Percentiles rank a stretch among this genome's conserved stretches.
phyloP scores from a whole-genome alignment of 2,888 invertebrate species.

The Cephus pygmeus region DNA sequence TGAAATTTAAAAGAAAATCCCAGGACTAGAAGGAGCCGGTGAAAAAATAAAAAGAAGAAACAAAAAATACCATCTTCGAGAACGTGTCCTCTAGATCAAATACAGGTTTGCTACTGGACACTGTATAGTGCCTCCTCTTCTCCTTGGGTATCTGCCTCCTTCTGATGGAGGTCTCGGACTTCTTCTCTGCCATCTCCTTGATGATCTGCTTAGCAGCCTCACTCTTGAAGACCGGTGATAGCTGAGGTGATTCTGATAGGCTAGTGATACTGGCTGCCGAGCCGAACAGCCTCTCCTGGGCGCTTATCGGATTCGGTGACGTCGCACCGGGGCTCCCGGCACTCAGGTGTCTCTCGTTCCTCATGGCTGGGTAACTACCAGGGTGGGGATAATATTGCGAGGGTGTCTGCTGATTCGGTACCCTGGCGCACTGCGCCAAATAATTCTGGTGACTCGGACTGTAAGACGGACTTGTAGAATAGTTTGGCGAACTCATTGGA shows the following conservation, averaged over 20 bases:
- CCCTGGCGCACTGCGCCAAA: conserved; percentile 24
- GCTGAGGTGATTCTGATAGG: conserved; percentile 67
- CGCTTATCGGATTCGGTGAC: conserved; percentile 29
- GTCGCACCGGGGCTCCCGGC: conserved; percentile 44
- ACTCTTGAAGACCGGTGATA: conserved; percentile 87
- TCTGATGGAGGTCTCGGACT: conserved; percentile 67
- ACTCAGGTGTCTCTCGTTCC: conserved; percentile 28
- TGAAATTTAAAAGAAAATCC: conserved; percentile 45
- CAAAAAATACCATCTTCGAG: conserved; percentile 57
- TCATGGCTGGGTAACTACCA: conserved; percentile 13
- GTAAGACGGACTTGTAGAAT: conserved; percentile 56
- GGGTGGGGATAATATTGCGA: conserved; percentile 28
- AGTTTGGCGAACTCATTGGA: conserved; percentile 57
- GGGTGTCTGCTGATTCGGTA: conserved; percentile 16
- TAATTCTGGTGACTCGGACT: conserved; percentile 52
- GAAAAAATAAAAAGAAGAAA: conserved; percentile 29
- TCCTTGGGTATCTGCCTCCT: conserved; percentile 83
- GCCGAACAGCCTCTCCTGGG: conserved; percentile 39
- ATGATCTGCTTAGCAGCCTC: conserved; percentile 89
- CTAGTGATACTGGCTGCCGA: conserved; percentile 46
- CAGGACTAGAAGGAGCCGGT: conserved; percentile 2
- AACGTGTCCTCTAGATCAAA: conserved; percentile 58
- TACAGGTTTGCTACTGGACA: conserved; percentile 66
- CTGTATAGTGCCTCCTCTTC: conserved; percentile 88
- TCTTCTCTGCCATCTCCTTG: conserved; percentile 77